phyloP scores from a whole-genome alignment of 1,140 invertebrate genomes.

The Aphidius ervi region DNA sequence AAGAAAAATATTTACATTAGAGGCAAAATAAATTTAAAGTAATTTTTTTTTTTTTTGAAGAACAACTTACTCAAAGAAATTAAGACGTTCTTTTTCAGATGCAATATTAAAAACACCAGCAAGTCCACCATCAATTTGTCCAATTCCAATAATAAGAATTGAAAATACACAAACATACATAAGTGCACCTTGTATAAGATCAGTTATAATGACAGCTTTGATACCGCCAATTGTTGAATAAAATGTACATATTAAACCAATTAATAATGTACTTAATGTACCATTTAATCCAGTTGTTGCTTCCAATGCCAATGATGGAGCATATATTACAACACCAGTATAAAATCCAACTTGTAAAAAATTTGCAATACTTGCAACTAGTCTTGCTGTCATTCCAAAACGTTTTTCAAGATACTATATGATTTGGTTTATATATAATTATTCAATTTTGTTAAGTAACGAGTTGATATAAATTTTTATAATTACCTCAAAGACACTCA shows the following conservation, averaged over 20 bases:
- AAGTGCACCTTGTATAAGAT: conserved; percentile 76
- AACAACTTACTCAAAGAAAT: conserved; percentile 40
- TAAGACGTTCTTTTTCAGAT: conserved; percentile 46
- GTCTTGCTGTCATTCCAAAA: conserved; percentile 66
- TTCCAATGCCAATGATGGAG: conserved; percentile 85
- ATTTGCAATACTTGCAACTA: conserved; percentile 72
- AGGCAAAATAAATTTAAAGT: too few species aligned
- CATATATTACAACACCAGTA: conserved; percentile 90
- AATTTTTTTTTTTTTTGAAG: neutral
- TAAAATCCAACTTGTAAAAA: conserved; percentile 81
- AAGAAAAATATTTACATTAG: too few species aligned
- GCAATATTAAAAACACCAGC: conserved; percentile 66
- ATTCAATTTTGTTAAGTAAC: too few species aligned
- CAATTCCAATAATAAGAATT: conserved; percentile 49
- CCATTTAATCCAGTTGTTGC: conserved; percentile 78
- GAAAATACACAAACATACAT: conserved; percentile 64
- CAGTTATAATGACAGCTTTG: conserved; percentile 84
- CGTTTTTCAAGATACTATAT: conserved; percentile 75
- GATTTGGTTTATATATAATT: neutral
- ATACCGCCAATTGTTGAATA: conserved; percentile 87
- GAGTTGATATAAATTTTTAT: neutral
- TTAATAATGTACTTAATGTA: conserved; percentile 70
- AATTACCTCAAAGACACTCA: conserved; percentile 82
- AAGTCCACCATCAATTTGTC: conserved; percentile 63
- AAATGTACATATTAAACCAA: conserved; percentile 80